Conservation (phyloP, 2,113 vertebrate species). For the Xiphophorus couchianus region DNA sequence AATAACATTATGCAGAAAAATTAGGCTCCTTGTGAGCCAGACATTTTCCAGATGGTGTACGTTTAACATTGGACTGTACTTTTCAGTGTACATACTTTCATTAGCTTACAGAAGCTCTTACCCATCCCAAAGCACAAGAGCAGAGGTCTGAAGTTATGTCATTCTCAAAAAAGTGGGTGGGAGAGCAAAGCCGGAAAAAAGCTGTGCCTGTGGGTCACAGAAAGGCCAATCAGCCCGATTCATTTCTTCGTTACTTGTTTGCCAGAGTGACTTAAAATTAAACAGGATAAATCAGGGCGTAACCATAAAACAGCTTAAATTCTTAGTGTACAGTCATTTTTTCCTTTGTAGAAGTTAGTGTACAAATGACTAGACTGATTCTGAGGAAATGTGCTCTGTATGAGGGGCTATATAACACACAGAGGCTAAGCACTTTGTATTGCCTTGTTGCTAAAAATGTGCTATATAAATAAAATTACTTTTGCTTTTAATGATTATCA, state of each 20-base stretch:
- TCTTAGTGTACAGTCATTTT: no score
- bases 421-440: no score
- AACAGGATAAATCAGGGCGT: conserved; percentile 4
- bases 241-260: conserved; percentile 14
- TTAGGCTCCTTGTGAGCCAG: neutral
- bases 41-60: neutral
- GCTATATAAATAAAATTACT: no score
- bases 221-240: conserved; percentile 2
- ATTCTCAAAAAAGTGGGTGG: neutral
- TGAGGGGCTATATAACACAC: no score
- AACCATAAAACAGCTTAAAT: conserved; percentile 27
- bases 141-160: neutral
- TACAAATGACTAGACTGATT: no score
- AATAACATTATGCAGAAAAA: neutral
- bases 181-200: neutral
- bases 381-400: no score
- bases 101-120: neutral
- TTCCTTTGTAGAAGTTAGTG: no score
- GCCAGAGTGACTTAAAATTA: conserved; percentile 19
- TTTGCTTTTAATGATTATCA: no score
- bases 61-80: neutral
- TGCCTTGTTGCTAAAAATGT: no score
- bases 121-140: neutral
- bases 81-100: neutral
- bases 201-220: neutral